Evolutionary conservation across 2,888 invertebrate genomes (phyloP), one percentile per base, ranked within the genome.

Genomic region (Micoletzkya japonica): DNA sequence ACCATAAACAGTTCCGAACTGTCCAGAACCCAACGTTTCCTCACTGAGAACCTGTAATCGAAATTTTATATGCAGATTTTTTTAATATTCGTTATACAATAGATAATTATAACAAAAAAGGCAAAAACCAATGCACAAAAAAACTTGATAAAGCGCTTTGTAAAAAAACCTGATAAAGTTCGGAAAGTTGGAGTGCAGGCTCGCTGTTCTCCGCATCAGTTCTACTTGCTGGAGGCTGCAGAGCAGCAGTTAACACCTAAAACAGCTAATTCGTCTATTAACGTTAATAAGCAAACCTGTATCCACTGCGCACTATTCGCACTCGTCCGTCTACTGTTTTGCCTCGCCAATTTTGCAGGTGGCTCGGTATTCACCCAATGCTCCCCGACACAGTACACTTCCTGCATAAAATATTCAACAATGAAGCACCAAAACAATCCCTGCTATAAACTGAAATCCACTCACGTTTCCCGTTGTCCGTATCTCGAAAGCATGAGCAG

Each of bases 1-100:
- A 72, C 94, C 95, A 87, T 97, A 98, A 52, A 98, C 98, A 80
- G 95, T 94, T 69, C 98, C 98, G 88, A 98, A 98, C 88, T 98
- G 98, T 0, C 98, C 98, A 2, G 95, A 95, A 69, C 98, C 98
- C 37, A 98, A 90, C 74, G 95, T 92, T 88, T 98, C 96, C 86
- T 97, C 96, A 0, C 95, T 93, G 87, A 92, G 67, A 1, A 84
- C 76, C 78, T 80, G 54, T 17, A n/a, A 26, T 1, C 10, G n/a
- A 57, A 6, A 52, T 6, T 7, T 52, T 14, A 32, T 4, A 4
- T 6, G 34, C 37, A n/a, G n/a, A n/a, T n/a, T n/a, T n/a, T n/a
- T n/a, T n/a, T n/a, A n/a, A n/a, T n/a, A n/a, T n/a, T n/a, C n/a
- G n/a, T n/a, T n/a, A n/a, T n/a, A 39, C 26, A 34, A 44, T n/a